phyloP scores from a whole-genome alignment of 35 echinoderm and acorn worm species.

The Amphiura filiformis region DNA sequence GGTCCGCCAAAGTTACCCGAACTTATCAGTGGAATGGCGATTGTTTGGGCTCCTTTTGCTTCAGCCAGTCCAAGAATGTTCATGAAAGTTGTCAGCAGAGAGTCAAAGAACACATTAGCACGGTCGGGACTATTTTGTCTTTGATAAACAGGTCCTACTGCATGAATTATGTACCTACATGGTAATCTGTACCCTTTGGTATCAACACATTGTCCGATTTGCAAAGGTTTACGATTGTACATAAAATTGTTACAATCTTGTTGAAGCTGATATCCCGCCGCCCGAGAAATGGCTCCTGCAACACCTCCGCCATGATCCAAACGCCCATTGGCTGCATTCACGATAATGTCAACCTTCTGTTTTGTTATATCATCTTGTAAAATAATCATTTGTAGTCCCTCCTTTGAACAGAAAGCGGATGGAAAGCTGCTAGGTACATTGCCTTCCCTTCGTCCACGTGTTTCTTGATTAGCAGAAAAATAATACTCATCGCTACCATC shows the following conservation, averaged over 20 bases:
- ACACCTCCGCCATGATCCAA: constrained; percentile 32
- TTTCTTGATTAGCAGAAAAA: too few species aligned
- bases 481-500: too few species aligned
- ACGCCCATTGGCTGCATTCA: constrained; percentile 31
- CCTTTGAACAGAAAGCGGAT: not conserved
- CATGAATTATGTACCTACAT: not conserved
- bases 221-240: not conserved
- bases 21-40: too few species aligned
- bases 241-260: not conserved
- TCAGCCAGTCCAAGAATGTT: too few species aligned
- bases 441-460: too few species aligned
- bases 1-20: too few species aligned
- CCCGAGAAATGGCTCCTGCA: constrained; percentile 18
- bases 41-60: too few species aligned
- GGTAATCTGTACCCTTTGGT: not conserved
- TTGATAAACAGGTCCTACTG: not conserved
- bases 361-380: not conserved
- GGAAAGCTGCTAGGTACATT: too few species aligned
- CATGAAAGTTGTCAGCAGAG: too few species aligned
- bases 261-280: constrained; percentile 1
- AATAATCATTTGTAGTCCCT: not conserved
- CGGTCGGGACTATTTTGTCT: too few species aligned
- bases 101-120: too few species aligned
- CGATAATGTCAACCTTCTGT: constrained; percentile 10
- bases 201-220: constrained; percentile 6